Conservation (phyloP, 2,888 invertebrate genomes). For the Xestia ashworthii region DNA sequence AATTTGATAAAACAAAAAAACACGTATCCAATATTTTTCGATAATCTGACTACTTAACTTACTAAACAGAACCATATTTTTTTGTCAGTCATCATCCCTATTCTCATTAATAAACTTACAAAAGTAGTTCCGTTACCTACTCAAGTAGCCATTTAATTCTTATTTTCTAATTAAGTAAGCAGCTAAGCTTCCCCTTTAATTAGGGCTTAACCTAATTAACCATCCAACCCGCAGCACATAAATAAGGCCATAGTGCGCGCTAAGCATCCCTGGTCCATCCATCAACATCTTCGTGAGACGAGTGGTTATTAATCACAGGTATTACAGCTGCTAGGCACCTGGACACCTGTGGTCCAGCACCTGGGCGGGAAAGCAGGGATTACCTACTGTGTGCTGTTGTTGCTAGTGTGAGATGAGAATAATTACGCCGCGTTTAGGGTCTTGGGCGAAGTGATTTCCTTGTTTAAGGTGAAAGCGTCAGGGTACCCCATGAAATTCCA, state of each 20-base stretch:
- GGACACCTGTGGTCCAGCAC: conserved; percentile 36
- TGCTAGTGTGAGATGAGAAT: neutral
- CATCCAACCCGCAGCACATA: conserved; percentile 2
- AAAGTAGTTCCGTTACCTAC: neutral
- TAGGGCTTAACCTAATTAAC: conserved; percentile 6
- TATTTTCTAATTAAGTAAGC: neutral
- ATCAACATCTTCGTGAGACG: conserved; percentile 31
- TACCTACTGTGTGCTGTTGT: conserved; percentile 8
- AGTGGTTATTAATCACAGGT: conserved; percentile 33
- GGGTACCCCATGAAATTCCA: too few relatives aligned
- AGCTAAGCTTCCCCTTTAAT: neutral
- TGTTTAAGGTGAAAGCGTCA: too few relatives aligned
- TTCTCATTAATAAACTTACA: neutral
- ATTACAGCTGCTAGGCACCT: conserved; percentile 5
- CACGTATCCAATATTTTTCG: too few relatives aligned
- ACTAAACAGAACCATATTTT: too few relatives aligned
- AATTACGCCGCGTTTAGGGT: too few relatives aligned
- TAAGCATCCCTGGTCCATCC: conserved; percentile 32
- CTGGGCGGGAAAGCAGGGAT: conserved; percentile 28
- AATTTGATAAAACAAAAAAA: too few relatives aligned
- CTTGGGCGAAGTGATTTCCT: neutral
- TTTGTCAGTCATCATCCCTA: too few relatives aligned
- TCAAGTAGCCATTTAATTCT: neutral
- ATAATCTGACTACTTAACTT: too few relatives aligned
- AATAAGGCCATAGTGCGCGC: neutral